phyloP scores from a whole-genome alignment of 2,113 vertebrate species.

The Oenanthe oenanthe region DNA sequence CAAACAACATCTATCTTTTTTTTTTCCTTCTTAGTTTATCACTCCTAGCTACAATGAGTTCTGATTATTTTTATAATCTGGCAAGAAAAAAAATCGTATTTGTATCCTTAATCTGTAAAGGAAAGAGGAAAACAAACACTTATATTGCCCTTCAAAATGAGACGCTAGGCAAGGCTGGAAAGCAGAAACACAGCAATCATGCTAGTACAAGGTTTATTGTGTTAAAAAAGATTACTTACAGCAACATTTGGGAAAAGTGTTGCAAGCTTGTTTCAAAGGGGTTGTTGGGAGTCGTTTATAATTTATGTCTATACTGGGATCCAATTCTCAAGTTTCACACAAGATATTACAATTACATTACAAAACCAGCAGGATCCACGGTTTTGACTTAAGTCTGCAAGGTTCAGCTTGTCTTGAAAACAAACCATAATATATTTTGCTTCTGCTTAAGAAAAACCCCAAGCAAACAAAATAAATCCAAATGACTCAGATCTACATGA shows the following conservation, averaged over 20 bases:
- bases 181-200: neutral
- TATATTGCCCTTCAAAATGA: neutral
- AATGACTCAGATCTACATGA: neutral
- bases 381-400: neutral
- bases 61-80: neutral
- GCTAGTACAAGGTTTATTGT: neutral
- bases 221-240: neutral
- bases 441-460: neutral
- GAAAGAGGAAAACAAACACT: neutral
- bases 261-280: neutral
- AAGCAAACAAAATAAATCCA: neutral
- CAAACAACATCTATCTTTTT: neutral
- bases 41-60: neutral
- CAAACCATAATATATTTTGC: neutral
- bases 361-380: neutral
- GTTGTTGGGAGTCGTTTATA: neutral
- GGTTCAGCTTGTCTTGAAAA: neutral
- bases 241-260: neutral
- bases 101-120: neutral
- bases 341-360: neutral
- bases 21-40: neutral
- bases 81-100: neutral
- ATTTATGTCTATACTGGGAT: neutral
- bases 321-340: neutral
- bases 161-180: neutral